Conservation (phyloP, 2,888 invertebrate species). For the Acanthosepion esculentum region DNA sequence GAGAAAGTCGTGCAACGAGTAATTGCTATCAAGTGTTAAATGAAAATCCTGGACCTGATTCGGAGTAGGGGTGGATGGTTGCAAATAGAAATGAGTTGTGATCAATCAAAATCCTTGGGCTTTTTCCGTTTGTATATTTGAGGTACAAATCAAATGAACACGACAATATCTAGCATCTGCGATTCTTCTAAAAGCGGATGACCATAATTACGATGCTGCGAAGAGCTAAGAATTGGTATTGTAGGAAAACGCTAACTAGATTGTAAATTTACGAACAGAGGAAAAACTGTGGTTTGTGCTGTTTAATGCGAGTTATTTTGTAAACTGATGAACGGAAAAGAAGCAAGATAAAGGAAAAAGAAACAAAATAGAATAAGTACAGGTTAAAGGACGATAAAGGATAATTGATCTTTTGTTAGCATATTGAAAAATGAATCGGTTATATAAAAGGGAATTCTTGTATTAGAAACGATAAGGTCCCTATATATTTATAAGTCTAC, state of each 20-base stretch:
- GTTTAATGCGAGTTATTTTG: neutral
- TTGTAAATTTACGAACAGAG: conserved; percentile 18
- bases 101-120: neutral
- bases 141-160: neutral
- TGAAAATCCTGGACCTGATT: conserved; percentile 8
- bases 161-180: neutral
- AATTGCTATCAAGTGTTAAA: conserved; percentile 33
- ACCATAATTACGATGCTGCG: neutral
- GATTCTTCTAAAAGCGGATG: neutral
- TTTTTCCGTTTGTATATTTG: conserved; percentile 33
- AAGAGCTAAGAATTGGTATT: neutral
- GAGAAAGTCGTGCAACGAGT: neutral
- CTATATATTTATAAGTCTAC: no score
- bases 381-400: neutral
- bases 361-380: neutral
- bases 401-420: no score
- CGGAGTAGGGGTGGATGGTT: neutral
- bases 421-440: no score
- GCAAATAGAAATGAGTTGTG: neutral
- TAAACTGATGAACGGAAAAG: neutral
- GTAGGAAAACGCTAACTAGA: neutral
- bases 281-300: neutral
- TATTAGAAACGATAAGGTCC: no score
- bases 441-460: no score
- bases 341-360: neutral